Evolutionary conservation across 2,888 invertebrate species (phyloP).

Genomic region (Miltochrista miniata): DNA sequence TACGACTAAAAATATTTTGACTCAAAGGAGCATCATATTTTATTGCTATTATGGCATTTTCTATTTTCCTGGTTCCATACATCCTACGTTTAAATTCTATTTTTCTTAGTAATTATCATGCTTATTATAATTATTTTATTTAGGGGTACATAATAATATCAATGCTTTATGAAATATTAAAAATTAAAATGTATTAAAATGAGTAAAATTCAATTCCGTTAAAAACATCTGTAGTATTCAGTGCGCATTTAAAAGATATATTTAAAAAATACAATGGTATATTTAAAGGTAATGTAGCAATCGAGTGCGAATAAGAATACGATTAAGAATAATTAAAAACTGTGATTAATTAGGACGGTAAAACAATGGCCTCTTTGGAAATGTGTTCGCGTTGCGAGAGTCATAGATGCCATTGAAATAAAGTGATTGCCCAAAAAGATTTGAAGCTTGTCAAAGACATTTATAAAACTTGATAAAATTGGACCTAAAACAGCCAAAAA

Average conservation of each 20-base stretch:
- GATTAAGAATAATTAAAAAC: background rate
- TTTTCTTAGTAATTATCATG: no score
- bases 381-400: background rate
- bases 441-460: slow-evolving; percentile 26
- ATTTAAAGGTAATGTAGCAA: background rate
- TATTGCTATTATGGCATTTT: no score
- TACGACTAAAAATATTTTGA: no score
- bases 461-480: slow-evolving; percentile 46
- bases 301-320: background rate
- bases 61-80: no score
- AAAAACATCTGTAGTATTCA: background rate
- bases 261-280: background rate
- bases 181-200: no score
- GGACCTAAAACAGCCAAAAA: slow-evolving; percentile 42
- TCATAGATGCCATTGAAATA: slow-evolving; percentile 4
- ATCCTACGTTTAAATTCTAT: no score
- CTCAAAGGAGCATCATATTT: no score
- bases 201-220: background rate
- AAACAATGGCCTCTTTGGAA: background rate
- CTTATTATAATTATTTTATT: no score
- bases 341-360: background rate
- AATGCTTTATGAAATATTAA: no score
- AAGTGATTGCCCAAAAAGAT: slow-evolving; percentile 23
- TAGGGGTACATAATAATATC: no score
- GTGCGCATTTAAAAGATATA: background rate